These are phyloP conservation scores for Pycnonotus jocosus DNA, from an alignment of 2,113 vertebrate species.

Conservation along the genomic window DNA sequence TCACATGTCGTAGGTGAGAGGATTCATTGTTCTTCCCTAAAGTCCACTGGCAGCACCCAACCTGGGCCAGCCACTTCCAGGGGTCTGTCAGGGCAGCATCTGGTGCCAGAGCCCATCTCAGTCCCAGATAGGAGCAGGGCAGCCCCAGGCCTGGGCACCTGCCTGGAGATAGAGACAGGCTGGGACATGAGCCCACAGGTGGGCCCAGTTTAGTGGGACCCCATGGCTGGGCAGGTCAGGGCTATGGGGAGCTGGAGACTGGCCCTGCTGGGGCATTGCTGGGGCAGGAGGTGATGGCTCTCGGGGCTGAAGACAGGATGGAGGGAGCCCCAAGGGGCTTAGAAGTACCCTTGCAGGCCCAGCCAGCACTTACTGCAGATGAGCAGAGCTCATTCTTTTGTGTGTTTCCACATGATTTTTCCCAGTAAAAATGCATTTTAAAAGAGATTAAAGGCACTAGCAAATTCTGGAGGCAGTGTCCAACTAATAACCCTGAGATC, in stretches of 20 bases:
- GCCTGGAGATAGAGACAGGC: not conserved
- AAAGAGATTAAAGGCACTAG: not conserved
- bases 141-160: not conserved
- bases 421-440: not conserved
- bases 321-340: not conserved
- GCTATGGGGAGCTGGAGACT: not conserved
- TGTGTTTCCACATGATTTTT: not conserved
- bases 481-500: not conserved
- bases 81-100: not conserved
- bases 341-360: not conserved
- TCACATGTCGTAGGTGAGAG: conserved; percentile 97
- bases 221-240: not conserved
- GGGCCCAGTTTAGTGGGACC: not conserved
- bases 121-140: not conserved
- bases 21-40: conserved; percentile 49
- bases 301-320: fast-evolving
- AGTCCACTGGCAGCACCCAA: not conserved
- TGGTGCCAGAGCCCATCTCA: not conserved
- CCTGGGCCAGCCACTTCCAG: not conserved
- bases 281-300: not conserved
- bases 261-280: fast-evolving
- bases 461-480: not conserved
- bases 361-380: not conserved
- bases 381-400: not conserved
- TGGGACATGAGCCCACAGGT: not conserved